These are phyloP conservation scores for Dryas iulia DNA, from an alignment of 1,140 invertebrate species.

Conservation along the genomic window DNA sequence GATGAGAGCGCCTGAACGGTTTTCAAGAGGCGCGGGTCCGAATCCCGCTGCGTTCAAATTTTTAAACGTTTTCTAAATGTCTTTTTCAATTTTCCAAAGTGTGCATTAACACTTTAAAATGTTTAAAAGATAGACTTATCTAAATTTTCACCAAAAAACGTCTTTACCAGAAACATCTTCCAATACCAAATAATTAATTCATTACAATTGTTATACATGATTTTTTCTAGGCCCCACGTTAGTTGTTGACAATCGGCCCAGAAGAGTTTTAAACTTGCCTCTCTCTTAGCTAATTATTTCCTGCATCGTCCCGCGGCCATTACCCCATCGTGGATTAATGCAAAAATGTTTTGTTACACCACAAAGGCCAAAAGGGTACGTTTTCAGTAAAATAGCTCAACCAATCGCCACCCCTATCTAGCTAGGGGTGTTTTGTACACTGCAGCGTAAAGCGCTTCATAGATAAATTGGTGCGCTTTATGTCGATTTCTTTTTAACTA, in stretches of 20 bases:
- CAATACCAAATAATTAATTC: too few species aligned
- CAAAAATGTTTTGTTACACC: conserved; percentile 56
- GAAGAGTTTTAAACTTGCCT: background rate
- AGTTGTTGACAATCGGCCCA: background rate
- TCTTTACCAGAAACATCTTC: too few species aligned
- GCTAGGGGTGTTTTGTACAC: conserved; percentile 54
- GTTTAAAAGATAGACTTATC: too few species aligned
- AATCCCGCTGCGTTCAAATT: too few species aligned
- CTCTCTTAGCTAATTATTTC: conserved; percentile 27
- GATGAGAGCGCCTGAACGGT: too few species aligned
- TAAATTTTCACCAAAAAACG: too few species aligned
- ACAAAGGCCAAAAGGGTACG: conserved; percentile 47
- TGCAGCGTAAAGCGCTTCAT: conserved; percentile 64
- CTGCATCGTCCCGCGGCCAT: conserved; percentile 43
- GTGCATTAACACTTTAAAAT: too few species aligned
- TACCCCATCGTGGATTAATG: conserved; percentile 57
- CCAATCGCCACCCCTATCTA: conserved; percentile 56
- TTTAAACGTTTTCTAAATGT: too few species aligned
- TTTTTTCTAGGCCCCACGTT: background rate
- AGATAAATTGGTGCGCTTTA: conserved; percentile 50
- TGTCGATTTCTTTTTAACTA: background rate
- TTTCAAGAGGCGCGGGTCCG: too few species aligned
- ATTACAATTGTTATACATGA: background rate
- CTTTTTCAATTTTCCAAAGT: too few species aligned
- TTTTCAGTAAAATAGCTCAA: conserved; percentile 45